Evolutionary conservation across 2,888 invertebrate species (phyloP).

Genomic region (Drosophila paucipuncta): DNA sequence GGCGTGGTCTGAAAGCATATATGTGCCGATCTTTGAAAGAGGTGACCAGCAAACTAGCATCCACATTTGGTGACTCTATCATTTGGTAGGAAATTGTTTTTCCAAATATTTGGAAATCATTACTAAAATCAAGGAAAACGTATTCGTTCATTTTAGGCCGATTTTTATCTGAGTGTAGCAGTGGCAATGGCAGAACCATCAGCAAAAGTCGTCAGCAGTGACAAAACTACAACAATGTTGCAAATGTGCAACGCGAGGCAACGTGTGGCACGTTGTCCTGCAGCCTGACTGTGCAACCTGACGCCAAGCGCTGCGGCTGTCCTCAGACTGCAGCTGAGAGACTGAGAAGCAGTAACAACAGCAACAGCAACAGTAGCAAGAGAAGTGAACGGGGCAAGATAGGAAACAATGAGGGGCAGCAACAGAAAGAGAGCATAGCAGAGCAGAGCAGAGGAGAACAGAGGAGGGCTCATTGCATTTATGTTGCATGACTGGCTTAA

Average conservation of each 20-base stretch:
- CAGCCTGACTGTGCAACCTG: slow-evolving; percentile 10
- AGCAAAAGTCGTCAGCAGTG: slow-evolving; percentile 47
- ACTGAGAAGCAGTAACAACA: not conserved
- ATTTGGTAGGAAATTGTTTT: not conserved
- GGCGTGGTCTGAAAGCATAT: not conserved
- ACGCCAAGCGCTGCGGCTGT: slow-evolving; percentile 10
- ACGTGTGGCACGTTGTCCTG: slow-evolving; percentile 33
- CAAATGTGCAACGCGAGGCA: slow-evolving; percentile 68
- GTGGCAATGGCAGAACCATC: not conserved
- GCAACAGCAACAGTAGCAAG: not conserved
- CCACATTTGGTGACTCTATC: not conserved
- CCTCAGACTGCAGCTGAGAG: slow-evolving; percentile 15
- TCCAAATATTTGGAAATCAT: not conserved
- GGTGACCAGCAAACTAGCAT: not conserved
- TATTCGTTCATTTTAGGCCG: not conserved
- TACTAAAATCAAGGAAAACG: not conserved
- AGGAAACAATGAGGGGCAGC: not conserved
- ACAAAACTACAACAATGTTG: slow-evolving; percentile 72
- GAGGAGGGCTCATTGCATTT: slow-evolving; percentile 68
- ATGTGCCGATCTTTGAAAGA: not conserved
- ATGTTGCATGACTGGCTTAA: slow-evolving; percentile 78
- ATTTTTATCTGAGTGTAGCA: not conserved
- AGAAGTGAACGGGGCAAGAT: not conserved
- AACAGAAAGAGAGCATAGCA: slow-evolving; percentile 4
- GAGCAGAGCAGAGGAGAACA: slow-evolving; percentile 6